A percentile compares a stretch with the other conserved stretches of the same genome.
phyloP scores from a whole-genome alignment of 2,888 invertebrate species.

The Drosophila nr. medialis region DNA sequence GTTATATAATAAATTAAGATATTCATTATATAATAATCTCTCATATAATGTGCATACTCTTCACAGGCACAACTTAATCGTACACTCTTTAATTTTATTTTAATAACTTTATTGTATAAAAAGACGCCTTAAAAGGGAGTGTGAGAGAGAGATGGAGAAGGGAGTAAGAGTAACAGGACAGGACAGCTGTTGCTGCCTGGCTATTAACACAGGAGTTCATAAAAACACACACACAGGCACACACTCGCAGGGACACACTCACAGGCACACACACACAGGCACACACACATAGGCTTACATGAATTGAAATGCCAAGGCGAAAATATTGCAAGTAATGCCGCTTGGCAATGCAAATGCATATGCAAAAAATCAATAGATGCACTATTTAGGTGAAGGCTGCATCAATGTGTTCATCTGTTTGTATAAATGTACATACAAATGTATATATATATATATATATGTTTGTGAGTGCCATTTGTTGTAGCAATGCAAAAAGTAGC shows the following conservation, averaged over 20 bases:
- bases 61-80: background rate
- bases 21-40: background rate
- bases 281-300: constrained; percentile 18
- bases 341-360: constrained; percentile 60
- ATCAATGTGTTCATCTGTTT: constrained; percentile 28
- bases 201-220: constrained; percentile 43
- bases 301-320: constrained; percentile 7
- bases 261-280: constrained; percentile 14
- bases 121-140: background rate
- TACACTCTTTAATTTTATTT: background rate
- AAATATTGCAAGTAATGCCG: constrained; percentile 53
- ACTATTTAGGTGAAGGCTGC: constrained; percentile 73
- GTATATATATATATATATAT: background rate
- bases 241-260: constrained; percentile 12
- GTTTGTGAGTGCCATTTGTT: constrained; percentile 19
- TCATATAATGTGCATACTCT: background rate
- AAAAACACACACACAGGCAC: constrained; percentile 16
- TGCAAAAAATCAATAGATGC: constrained; percentile 70
- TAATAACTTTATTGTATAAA: background rate
- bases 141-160: background rate
- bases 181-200: constrained; percentile 68
- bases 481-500: constrained; percentile 33
- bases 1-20: background rate
- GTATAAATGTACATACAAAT: background rate
- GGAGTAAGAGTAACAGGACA: constrained; percentile 24